Percentiles rank a stretch among this genome's conserved stretches.
phyloP scores from a whole-genome alignment of 2,113 vertebrate species.

The Corythornis madagascariensis region DNA sequence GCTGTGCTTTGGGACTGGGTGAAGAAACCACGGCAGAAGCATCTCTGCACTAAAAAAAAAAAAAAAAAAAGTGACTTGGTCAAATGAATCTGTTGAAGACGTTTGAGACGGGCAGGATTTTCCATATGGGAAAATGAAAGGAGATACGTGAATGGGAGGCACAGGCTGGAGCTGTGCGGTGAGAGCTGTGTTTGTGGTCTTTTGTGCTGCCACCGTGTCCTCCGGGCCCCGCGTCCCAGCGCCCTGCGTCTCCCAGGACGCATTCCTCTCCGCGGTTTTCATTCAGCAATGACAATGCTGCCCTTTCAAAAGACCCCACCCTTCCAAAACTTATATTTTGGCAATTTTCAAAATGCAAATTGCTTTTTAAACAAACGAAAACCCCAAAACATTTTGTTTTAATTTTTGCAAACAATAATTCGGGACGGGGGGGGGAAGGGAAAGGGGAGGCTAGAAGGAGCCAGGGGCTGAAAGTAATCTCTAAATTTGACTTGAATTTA shows the following conservation, averaged over 20 bases:
- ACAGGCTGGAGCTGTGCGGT: background rate
- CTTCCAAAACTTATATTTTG: slow-evolving; percentile 67
- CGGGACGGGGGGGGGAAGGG: background rate
- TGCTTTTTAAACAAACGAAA: slow-evolving; percentile 59
- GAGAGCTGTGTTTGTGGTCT: background rate
- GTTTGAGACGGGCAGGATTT: background rate
- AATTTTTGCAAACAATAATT: slow-evolving; percentile 68
- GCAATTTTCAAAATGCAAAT: slow-evolving; percentile 59
- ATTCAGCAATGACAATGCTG: slow-evolving; percentile 67
- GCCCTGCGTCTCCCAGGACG: background rate
- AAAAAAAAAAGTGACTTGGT: background rate
- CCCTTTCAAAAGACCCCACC: slow-evolving; percentile 60
- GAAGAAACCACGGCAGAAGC: background rate
- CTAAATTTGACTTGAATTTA: slow-evolving; percentile 47
- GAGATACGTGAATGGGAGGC: background rate
- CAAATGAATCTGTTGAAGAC: background rate
- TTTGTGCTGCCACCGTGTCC: background rate
- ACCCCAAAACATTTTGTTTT: slow-evolving; percentile 61
- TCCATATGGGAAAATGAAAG: background rate
- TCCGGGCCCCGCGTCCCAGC: background rate
- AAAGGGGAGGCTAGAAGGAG: slow-evolving; percentile 9
- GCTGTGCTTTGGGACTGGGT: background rate
- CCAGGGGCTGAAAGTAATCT: slow-evolving; percentile 48
- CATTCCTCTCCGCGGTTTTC: slow-evolving; percentile 47
- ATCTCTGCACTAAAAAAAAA: background rate